Evolutionary conservation across 2,888 invertebrate species (phyloP), one percentile per base, ranked within the genome.

Genomic region (Plagiodera versicolora): DNA sequence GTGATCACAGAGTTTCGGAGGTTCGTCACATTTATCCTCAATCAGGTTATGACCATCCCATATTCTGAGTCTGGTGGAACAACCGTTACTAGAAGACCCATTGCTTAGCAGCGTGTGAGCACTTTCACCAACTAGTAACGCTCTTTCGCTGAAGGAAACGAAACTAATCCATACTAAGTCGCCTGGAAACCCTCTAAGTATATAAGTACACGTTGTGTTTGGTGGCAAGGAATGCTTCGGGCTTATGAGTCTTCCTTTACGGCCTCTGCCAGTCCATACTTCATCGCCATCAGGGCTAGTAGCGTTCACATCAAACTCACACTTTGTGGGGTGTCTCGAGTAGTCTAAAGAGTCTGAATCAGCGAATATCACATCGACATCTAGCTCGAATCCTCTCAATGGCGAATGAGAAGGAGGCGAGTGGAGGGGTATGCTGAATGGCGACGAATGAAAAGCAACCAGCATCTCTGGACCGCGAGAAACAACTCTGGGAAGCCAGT

Each of bases 111-210:
- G 63, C 20, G 76, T 75, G 57, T 77, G 78, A 14, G 77, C 74
- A 54, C 73, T 77, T 58, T 80, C 80, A 10, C 86, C 87, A 62
- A 82, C 82, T 70, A 89, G 82, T 64, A 92, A 81, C 65, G 91
- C 90, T 74, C 91, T 86, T 71, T 92, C 90, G 69, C 89, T 90
- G 81, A 91, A 94, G 66, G 92, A 92, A 66, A 91, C 87, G 78
- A 94, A 94, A 80, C 91, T 93, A 69, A 94, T 83, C 94, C 94
- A 94, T 58, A 94, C 88, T 64, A 90, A 85, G 77, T 93, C 93
- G 53, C 88, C 87, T 6, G 88, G 85, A 66, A 88, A 86, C 24
- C 93, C 94, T 75, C 88, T 87, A 77, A 94, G 92, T 68, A 87
- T 89, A 86, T 93, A 94, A 24, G 89, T 90, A 82, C 94, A 94